Evolutionary conservation across 2,113 vertebrate genomes (phyloP).

Genomic region (Melanotaenia duboulayi): DNA sequence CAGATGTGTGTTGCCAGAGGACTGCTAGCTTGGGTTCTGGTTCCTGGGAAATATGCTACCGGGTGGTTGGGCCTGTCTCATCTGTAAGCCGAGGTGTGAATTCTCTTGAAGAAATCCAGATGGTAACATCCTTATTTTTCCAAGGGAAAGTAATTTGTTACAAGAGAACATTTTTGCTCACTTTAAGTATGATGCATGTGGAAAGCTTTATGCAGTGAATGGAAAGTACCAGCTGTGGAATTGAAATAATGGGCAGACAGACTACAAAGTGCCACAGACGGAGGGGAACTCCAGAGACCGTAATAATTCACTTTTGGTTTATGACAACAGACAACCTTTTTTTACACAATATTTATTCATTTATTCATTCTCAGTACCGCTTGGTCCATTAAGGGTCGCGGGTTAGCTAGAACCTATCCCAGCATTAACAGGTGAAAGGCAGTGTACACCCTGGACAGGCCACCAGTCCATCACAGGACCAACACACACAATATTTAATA

Average conservation of each 20-base stretch:
- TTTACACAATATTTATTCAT: neutral
- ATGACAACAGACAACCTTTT: neutral
- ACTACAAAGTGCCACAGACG: neutral
- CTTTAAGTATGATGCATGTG: conserved; percentile 5
- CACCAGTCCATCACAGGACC: too few relatives aligned
- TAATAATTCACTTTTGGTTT: neutral
- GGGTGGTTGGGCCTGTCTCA: conserved; percentile 22
- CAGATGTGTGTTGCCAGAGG: conserved; percentile 41
- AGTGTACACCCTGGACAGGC: too few relatives aligned
- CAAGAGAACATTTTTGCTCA: conserved; percentile 15
- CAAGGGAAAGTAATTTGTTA: neutral
- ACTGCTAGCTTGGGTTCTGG: conserved; percentile 16
- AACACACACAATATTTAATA: neutral
- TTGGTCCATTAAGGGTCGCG: too few relatives aligned
- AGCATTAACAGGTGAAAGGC: too few relatives aligned
- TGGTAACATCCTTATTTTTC: conserved; percentile 22
- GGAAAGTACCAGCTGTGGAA: conserved; percentile 6
- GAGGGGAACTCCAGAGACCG: neutral
- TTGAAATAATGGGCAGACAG: neutral
- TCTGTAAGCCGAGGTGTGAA: conserved; percentile 35
- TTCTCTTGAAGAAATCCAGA: conserved; percentile 47
- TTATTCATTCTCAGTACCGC: too few relatives aligned
- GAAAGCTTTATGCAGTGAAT: conserved; percentile 1
- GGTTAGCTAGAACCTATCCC: too few relatives aligned
- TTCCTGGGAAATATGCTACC: conserved; percentile 38